Evolutionary conservation across 2,113 vertebrate species (phyloP), one percentile per base, ranked within the genome.

Genomic region (Rhinichthys klamathensis): DNA sequence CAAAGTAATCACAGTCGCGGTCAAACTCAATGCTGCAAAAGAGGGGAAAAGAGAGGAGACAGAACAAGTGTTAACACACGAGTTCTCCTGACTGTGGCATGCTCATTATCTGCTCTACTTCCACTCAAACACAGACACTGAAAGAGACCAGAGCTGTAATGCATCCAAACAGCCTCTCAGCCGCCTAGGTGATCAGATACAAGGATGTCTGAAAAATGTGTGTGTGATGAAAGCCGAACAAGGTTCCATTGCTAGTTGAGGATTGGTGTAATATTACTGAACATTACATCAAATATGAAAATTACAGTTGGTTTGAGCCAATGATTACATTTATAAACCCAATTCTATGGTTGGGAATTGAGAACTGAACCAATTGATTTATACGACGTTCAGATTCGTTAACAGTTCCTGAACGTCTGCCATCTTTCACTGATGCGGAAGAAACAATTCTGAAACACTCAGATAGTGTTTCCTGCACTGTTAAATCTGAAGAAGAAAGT

Each of bases 1-100:
- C 98, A 87, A 99, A 99, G 93, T 99, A 99, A 94, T 99, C 98
- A 95, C 98, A 99, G 95, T 99, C 98, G 13, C 98, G 95, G 94
- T 99, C 98, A 87, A 99, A 99, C 90, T 99, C 98, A 92, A 99
- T 99, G 94, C 98, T 99, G 92, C 23, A 81, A 72, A 58, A 65
- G 32, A 90, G 12, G 32, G 23, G 49, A 77, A 38, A 49, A 70
- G 25, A 15, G n/a, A 79, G 63, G 15, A 82, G 7, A 85, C 38
- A 67, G 84, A 77, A 69, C 32, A 60, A 86, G 49, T 54, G 58
- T 74, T 44, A 38, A n/a, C 81, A 80, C 67, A 38, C 15, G 27
- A 80, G 84, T 60, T 85, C 76, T 60, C n/a, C 65, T 80, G 63
- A 54, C 46, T 32, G 15, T 23, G 60, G 60, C 73, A 56, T 58